A percentile compares a stretch with the other conserved stretches of the same genome.
Conservation (phyloP, 2,113 vertebrate species). For the Axis porcinus region DNA sequence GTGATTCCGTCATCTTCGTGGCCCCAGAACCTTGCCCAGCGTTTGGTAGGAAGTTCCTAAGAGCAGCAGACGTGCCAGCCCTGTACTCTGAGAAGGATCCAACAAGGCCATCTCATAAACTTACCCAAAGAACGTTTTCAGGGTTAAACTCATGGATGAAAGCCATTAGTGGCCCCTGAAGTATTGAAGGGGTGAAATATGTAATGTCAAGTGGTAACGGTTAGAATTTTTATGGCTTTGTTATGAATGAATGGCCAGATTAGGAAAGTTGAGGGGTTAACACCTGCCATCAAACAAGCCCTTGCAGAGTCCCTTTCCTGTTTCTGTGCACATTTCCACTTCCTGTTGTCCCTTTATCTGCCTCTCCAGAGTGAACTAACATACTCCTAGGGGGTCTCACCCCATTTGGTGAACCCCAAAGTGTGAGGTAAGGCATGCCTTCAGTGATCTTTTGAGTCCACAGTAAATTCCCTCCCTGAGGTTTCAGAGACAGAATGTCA, state of each 20-base stretch:
- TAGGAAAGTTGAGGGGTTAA: not conserved
- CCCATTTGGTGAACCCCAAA: not conserved
- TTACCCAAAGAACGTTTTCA: not conserved
- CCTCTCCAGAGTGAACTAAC: not conserved
- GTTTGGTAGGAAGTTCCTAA: not conserved
- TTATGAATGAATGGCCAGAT: not conserved
- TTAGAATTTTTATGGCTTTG: not conserved
- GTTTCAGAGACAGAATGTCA: not conserved
- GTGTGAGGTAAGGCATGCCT: not conserved
- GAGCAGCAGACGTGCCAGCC: not conserved
- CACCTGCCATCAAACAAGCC: not conserved
- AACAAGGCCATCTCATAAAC: not conserved
- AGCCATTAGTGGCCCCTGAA: not conserved
- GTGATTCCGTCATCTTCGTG: not conserved
- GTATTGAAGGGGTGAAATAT: not conserved
- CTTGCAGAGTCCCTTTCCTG: not conserved
- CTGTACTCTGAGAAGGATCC: not conserved
- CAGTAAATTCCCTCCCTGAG: not conserved
- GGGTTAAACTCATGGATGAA: not conserved
- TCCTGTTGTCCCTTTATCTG: not conserved
- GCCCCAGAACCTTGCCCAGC: not conserved
- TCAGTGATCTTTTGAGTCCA: not conserved
- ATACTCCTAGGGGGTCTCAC: not conserved
- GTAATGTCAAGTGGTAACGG: not conserved
- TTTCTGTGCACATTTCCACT: not conserved